These are phyloP conservation scores for Ploceus nigricollis DNA, from an alignment of 2,113 vertebrate genomes.

Conservation along the genomic window DNA sequence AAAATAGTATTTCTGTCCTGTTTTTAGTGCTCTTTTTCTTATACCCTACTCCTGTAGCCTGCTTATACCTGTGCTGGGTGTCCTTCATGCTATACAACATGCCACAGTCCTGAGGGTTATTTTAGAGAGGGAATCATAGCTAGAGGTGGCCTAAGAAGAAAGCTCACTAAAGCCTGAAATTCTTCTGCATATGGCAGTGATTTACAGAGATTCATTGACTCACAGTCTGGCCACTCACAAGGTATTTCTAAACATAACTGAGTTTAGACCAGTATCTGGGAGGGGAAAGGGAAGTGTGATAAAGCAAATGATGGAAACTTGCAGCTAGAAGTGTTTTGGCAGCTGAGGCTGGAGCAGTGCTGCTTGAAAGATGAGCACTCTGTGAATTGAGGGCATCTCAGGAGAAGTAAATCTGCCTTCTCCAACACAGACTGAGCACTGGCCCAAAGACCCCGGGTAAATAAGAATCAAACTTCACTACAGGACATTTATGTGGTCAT, in stretches of 20 bases:
- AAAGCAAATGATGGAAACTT: constrained; percentile 64
- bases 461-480: constrained; percentile 72
- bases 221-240: constrained; percentile 29
- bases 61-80: neutral
- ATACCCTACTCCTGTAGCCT: neutral
- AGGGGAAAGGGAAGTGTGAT: constrained; percentile 53
- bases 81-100: neutral
- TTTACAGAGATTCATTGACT: constrained; percentile 39
- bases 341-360: constrained; percentile 41
- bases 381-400: constrained; percentile 69
- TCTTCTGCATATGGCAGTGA: constrained; percentile 30
- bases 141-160: neutral
- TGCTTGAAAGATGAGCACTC: constrained; percentile 67
- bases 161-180: neutral
- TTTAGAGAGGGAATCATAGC: neutral
- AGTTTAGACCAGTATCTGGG: constrained; percentile 31
- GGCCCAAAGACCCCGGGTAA: constrained; percentile 71
- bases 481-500: constrained; percentile 66
- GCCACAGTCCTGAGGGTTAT: neutral
- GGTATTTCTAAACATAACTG: constrained; percentile 49
- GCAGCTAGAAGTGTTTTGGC: constrained; percentile 63
- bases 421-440: constrained; percentile 63
- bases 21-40: neutral
- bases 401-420: constrained; percentile 69
- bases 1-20: neutral